Evolutionary conservation across 2,797 vertebrate species (phyloP).

Genomic region (Hozukius guyotensis): DNA sequence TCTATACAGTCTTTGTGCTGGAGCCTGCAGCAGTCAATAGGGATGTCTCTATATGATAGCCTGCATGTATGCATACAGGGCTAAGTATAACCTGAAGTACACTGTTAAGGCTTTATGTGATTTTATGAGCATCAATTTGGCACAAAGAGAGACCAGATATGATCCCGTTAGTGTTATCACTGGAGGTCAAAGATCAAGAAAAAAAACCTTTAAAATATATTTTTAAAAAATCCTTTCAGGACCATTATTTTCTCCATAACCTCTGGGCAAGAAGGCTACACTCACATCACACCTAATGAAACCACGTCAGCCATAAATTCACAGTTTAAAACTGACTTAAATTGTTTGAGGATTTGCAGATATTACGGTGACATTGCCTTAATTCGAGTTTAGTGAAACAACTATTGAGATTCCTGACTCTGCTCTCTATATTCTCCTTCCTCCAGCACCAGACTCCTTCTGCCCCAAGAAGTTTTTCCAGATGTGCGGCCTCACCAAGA

Average conservation of each 20-base stretch:
- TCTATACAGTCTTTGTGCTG: not conserved
- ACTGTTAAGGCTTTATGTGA: not conserved
- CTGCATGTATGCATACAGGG: not conserved
- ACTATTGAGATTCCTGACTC: not conserved
- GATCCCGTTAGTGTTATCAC: not conserved
- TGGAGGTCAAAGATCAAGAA: not conserved
- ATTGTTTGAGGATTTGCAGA: not conserved
- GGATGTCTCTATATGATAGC: not conserved
- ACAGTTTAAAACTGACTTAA: not conserved
- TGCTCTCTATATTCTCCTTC: slow-evolving; percentile 19
- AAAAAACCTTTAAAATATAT: not conserved
- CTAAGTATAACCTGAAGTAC: not conserved
- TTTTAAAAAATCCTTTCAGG: not conserved
- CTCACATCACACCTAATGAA: slow-evolving; percentile 7
- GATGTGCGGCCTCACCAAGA: slow-evolving; percentile 91
- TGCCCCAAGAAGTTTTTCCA: slow-evolving; percentile 96
- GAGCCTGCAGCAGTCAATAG: not conserved
- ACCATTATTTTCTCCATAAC: not conserved
- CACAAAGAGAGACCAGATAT: not conserved
- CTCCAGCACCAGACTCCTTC: slow-evolving; percentile 93
- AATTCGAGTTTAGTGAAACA: not conserved
- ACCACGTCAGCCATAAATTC: not conserved
- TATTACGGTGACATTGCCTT: not conserved
- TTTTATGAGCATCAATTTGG: not conserved
- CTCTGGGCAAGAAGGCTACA: not conserved